A percentile compares a stretch with the other conserved stretches of the same genome.
phyloP scores from a whole-genome alignment of 53 echinoderm and acorn worm genomes.

The Echinarachnius parma region DNA sequence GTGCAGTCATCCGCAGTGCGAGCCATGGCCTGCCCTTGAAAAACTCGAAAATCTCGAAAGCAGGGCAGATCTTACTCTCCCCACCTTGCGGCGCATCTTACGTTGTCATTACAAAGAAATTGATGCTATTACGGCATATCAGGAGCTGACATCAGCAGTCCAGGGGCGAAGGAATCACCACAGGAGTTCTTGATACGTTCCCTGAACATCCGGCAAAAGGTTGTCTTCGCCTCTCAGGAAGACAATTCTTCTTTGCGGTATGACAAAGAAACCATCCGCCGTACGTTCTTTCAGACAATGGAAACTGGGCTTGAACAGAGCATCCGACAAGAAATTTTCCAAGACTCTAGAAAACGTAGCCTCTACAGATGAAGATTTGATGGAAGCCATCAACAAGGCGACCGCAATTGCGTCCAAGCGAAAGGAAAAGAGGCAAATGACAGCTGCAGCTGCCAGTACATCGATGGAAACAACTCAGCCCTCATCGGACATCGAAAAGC shows the following conservation, averaged over 20 bases:
- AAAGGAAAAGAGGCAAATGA: background rate
- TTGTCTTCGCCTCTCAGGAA: slow-evolving; percentile 43
- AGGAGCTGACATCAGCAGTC: slow-evolving; percentile 37
- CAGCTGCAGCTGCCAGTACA: no score
- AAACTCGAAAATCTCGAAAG: slow-evolving; percentile 46
- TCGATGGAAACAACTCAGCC: no score
- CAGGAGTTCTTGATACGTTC: slow-evolving; percentile 49
- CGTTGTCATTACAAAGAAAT: slow-evolving; percentile 41
- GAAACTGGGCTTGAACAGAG: no score
- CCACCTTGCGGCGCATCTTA: slow-evolving; percentile 23
- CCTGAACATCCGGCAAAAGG: slow-evolving; percentile 50
- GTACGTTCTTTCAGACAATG: no score
- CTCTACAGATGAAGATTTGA: slow-evolving; percentile 27
- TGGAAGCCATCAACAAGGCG: slow-evolving; percentile 21
- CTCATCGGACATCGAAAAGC: no score
- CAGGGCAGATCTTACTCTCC: slow-evolving; percentile 20
- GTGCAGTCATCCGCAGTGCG: slow-evolving; percentile 39
- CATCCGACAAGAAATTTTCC: no score
- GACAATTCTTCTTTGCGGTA: no score
- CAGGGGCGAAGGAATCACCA: slow-evolving; percentile 20
- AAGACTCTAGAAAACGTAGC: no score
- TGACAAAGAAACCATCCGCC: no score
- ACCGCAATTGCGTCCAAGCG: slow-evolving; percentile 8
- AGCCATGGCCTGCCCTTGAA: slow-evolving; percentile 22
- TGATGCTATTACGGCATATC: slow-evolving; percentile 27